Base-by-base conservation (phyloP, 2,797 vertebrate genomes). In the Tamandua tetradactyla region DNA sequence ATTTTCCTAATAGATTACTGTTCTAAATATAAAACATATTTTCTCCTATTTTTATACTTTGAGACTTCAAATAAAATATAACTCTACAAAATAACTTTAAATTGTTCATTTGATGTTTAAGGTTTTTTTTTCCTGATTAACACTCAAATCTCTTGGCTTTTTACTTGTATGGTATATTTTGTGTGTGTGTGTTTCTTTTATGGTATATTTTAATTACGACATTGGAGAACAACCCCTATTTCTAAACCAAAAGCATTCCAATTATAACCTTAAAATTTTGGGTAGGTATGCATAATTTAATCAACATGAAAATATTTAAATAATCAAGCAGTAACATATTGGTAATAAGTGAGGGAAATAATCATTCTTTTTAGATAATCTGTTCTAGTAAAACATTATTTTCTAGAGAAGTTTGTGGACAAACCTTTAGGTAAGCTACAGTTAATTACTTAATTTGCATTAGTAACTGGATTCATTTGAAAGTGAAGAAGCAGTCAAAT, bases 401-500 rank as follows among this genome's bases (percentile, higher is more conserved):
- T 88, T 89, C 55, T 76, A 66, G 72, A 85, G n/a, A 72, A 89
- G 15, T 8, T n/a, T 59, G 4, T 74, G 59, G 32, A 37, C 6
- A 68, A 37, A 93, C 30, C 32, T 75, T 79, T 40, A 72, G 37
- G 64, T 72, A 82, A 37, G 1, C 27, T 18, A 86, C 11, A 69
- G 3, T 35, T 80, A 61, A 35, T 32, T 83, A 82, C 62, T 86
- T 91, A 75, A 57, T 49, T 89, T 7, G 30, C 47, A 49, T 27
- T 49, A 66, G 61, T 76, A n/a, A 91, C 59, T 85, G n/a, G n/a
- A n/a, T n/a, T n/a, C n/a, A n/a, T 85, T 85, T 62, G 23, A 89
- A 86, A 68, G 66, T 71, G 13, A 93, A 87, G 37, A 64, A 57
- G n/a, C 5, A 71, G 23, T 83, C 89, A 66, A 87, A 74, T 44